A percentile compares a stretch with the other conserved stretches of the same genome.
Conservation (phyloP, 1,140 invertebrate species). For the Ooceraea biroi region DNA sequence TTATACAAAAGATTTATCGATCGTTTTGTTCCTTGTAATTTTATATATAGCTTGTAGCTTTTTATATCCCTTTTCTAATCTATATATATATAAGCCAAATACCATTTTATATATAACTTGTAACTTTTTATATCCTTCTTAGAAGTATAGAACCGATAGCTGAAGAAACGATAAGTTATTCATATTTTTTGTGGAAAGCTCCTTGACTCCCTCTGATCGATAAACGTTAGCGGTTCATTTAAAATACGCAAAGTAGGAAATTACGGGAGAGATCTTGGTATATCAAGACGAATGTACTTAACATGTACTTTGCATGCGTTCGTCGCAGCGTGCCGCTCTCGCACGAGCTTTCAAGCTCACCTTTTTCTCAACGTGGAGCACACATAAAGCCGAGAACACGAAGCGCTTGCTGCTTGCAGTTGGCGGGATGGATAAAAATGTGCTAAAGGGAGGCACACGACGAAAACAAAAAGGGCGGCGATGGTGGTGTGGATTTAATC, state of each 20-base stretch:
- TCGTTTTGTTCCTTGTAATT: no score
- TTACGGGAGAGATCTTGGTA: background rate
- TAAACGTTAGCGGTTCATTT: background rate
- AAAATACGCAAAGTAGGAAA: background rate
- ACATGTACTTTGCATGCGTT: conserved; percentile 27
- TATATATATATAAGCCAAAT: no score
- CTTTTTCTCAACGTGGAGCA: conserved; percentile 54
- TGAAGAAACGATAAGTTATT: background rate
- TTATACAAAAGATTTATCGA: no score
- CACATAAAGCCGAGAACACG: conserved; percentile 68
- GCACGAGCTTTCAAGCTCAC: conserved; percentile 1
- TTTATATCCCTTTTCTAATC: no score
- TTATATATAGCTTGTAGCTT: no score
- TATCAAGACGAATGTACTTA: conserved; percentile 11
- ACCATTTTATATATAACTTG: no score
- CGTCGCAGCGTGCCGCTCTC: background rate
- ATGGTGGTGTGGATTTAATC: conserved; percentile 10
- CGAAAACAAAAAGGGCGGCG: conserved; percentile 23
- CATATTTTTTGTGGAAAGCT: background rate
- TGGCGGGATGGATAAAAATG: conserved; percentile 36
- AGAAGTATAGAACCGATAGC: no score
- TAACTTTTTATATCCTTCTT: no score
- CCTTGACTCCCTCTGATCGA: background rate
- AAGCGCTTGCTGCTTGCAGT: conserved; percentile 55
- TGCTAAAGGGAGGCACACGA: conserved; percentile 14